Evolutionary conservation across 2,113 vertebrate genomes (phyloP).

Genomic region (Dasyprocta punctata): DNA sequence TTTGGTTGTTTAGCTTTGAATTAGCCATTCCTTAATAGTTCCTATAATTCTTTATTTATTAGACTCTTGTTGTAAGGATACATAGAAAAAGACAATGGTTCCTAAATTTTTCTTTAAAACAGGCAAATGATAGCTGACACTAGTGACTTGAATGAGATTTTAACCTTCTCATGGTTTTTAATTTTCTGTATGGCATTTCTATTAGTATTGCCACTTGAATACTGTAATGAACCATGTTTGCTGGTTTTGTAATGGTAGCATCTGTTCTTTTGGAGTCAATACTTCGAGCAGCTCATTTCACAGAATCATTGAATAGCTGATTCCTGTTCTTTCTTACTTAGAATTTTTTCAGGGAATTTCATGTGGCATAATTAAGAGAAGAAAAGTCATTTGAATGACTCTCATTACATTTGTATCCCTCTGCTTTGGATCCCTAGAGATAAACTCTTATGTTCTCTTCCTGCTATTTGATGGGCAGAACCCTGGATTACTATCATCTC

Average conservation of each 20-base stretch:
- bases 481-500: slow-evolving; percentile 33
- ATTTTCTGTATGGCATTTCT: slow-evolving; percentile 56
- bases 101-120: slow-evolving; percentile 58
- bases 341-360: slow-evolving; percentile 55
- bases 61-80: slow-evolving; percentile 59
- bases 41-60: slow-evolving; percentile 37
- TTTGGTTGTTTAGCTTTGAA: slow-evolving; percentile 59
- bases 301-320: slow-evolving; percentile 40
- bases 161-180: slow-evolving; percentile 23
- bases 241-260: slow-evolving; percentile 41
- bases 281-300: slow-evolving; percentile 59
- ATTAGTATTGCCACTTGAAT: slow-evolving; percentile 25
- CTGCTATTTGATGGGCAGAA: slow-evolving; percentile 63
- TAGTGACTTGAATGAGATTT: slow-evolving; percentile 30
- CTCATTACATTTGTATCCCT: slow-evolving; percentile 47
- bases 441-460: slow-evolving; percentile 71
- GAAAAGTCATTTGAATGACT: slow-evolving; percentile 57
- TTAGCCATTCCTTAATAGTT: slow-evolving; percentile 61
- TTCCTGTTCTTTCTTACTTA: slow-evolving; percentile 69
- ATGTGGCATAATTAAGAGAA: slow-evolving; percentile 20
- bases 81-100: background rate
- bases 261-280: slow-evolving; percentile 67
- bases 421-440: slow-evolving; percentile 13
- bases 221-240: background rate
- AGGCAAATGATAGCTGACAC: background rate